Base-by-base conservation (phyloP, 1,140 invertebrate species). In the Brachionus koreanus region DNA sequence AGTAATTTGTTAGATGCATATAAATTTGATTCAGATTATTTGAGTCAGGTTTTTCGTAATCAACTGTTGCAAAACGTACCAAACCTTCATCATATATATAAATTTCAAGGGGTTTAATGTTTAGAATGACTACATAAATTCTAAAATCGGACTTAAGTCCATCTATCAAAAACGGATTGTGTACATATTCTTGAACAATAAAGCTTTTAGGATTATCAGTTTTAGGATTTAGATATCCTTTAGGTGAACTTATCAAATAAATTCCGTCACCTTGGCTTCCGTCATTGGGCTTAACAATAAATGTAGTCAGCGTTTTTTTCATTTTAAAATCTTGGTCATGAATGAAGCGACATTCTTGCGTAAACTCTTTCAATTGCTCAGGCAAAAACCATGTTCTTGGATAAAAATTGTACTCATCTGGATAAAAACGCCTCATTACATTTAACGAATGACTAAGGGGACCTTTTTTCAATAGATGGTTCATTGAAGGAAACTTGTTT, bases 1-100 rank as follows among this genome's bases (percentile, higher is more conserved):
- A 90, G 84, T 90, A 90, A 84, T 90, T 90, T 16, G 90, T 90
- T 77, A 90, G 85, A 85, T 90, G 90, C 85, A 89, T 88, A 83
- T 86, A 90, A 3, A 87, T 84, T 82, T 90, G 42, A 67, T 76
- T 12, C 5, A 83, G 39, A 23, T 76, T 83, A 12, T 61, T 61
- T 3, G 6, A n/a, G 13, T 79, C 86, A 13, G 87, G 87, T 33
- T 83, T 83, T 84, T 87, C 84, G 83, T 90, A 90, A 43, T 87
- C 87, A 46, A 89, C 83, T 3, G 90, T 90, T 49, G 88, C 89
- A 84, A 90, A 90, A 42, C 89, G 84, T 9, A 88, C 89, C 37
- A 90, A 84, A 13, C 89, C 89, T 84, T 90, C 90, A 84, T 87
- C 88, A 76, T 83, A 89, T 7, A 90, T 86, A 83, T 90, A 89